Base-by-base conservation (phyloP, 2,113 vertebrate species). In the Struthidea cinerea region DNA sequence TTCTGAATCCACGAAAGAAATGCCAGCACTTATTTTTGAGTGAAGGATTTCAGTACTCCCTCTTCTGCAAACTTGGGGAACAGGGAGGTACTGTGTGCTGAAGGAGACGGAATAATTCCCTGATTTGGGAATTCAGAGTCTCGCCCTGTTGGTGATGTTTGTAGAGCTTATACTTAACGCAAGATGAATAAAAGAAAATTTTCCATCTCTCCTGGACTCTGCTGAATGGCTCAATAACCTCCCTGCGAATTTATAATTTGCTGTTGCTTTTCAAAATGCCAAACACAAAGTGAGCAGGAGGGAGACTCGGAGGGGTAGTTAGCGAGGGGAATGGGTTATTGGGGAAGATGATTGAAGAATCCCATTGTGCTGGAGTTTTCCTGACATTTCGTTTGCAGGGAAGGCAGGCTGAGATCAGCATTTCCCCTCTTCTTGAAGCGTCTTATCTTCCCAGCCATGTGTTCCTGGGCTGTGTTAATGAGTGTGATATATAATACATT, bases 381-480 rank as follows among this genome's bases (percentile, higher is more conserved):
- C 88, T 86, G 92, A 74, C 60, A 70, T 90, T 84, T 70, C 50
- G 41, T 81, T 96, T 44, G 47, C 61, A 35, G 5, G 1, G 39
- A 81, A 83, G 42, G 75, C 82, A 85, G 59, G 41, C 83, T 95
- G 78, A 88, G 39, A 70, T 95, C 87, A 95, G 87, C 94, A 73
- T 27, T 95, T 73, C 70, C 81, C 57, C 67, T 61, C 70, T 67
- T 90, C 82, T 83, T 70, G 33, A 78, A 83, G 44, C 7, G 47
- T 26, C 92, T 97, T 96, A 95, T 97, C 95, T 97, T 47, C 16
- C 28, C 93, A 77, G 60, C 91, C 94, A 86, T 91, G 91, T 88
- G 93, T 67, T 94, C 78, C 20, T 52, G 57, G 9, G 59, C 70
- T 39, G 56, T 83, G 89, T 94, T 96, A 96, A 97, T 86, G 92